Percentiles rank a stretch among this genome's conserved stretches.
Evolutionary conservation across 2,113 vertebrate species (phyloP).

Genomic region (Plecotus auritus): DNA sequence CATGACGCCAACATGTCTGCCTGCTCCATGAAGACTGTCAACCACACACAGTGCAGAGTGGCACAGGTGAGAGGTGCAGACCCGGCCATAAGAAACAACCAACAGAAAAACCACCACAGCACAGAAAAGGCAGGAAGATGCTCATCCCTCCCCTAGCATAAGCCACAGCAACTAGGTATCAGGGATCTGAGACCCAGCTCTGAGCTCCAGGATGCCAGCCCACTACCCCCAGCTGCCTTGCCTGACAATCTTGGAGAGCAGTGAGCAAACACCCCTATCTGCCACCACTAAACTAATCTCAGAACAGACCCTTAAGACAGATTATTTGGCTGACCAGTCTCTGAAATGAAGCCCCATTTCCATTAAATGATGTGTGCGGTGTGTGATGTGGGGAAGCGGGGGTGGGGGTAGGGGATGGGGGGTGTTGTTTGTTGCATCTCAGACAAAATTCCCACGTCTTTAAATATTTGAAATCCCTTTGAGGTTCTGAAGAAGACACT

Average conservation of each 20-base stretch:
- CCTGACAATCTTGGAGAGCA: neutral
- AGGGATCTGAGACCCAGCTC: neutral
- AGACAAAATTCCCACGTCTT: neutral
- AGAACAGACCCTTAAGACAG: neutral
- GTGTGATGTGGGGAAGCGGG: too few species aligned
- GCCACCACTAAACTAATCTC: neutral
- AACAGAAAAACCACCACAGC: neutral
- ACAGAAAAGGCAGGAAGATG: neutral
- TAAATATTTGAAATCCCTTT: constrained; percentile 26
- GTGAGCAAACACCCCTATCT: neutral
- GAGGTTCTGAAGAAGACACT: constrained; percentile 16
- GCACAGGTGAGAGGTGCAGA: neutral
- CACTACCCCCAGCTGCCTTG: neutral
- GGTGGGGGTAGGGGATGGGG: fast-evolving
- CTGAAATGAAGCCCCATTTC: neutral
- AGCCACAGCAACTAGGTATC: neutral
- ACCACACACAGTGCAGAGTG: neutral
- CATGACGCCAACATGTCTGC: neutral
- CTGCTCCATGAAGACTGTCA: constrained; percentile 23
- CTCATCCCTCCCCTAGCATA: neutral
- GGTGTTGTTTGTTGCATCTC: neutral
- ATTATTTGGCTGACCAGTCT: neutral
- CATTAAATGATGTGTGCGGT: neutral
- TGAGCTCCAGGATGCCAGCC: neutral
- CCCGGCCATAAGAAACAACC: neutral